phyloP scores from a whole-genome alignment of 2,113 vertebrate species.

The Hyperopisus bebe region DNA sequence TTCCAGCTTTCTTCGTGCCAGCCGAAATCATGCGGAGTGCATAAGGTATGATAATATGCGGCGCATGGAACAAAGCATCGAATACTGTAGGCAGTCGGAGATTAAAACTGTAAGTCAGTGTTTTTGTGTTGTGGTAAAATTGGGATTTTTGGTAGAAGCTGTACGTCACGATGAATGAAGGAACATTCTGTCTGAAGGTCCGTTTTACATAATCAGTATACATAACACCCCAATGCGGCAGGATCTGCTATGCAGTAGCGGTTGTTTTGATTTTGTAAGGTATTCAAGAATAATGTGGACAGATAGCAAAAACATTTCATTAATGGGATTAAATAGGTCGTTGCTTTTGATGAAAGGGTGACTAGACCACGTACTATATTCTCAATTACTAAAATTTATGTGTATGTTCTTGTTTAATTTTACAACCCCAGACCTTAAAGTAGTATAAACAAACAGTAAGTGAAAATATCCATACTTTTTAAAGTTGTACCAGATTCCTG shows the following conservation, averaged over 20 bases:
- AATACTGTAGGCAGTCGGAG: constrained; percentile 33
- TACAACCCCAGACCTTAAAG: constrained; percentile 46
- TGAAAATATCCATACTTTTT: constrained; percentile 43
- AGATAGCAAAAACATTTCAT: background rate
- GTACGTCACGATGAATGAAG: background rate
- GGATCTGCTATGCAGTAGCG: background rate
- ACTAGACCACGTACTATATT: background rate
- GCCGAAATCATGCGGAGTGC: constrained; percentile 55
- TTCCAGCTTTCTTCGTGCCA: constrained; percentile 31
- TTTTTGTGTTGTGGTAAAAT: background rate
- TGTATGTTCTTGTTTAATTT: constrained; percentile 40
- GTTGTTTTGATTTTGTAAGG: constrained; percentile 9
- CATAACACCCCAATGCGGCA: constrained; percentile 10
- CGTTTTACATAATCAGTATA: constrained; percentile 10
- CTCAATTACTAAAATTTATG: background rate
- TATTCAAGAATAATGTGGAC: background rate
- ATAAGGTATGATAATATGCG: constrained; percentile 33
- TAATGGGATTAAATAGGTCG: background rate
- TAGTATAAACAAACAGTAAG: constrained; percentile 36
- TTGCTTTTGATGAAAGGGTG: background rate
- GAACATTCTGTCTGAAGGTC: background rate
- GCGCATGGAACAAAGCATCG: constrained; percentile 50
- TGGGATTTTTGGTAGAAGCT: background rate
- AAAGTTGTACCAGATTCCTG: constrained; percentile 31
- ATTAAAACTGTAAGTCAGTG: constrained; percentile 53